Conservation (phyloP, 2,888 invertebrate species). For the Elegia similella region DNA sequence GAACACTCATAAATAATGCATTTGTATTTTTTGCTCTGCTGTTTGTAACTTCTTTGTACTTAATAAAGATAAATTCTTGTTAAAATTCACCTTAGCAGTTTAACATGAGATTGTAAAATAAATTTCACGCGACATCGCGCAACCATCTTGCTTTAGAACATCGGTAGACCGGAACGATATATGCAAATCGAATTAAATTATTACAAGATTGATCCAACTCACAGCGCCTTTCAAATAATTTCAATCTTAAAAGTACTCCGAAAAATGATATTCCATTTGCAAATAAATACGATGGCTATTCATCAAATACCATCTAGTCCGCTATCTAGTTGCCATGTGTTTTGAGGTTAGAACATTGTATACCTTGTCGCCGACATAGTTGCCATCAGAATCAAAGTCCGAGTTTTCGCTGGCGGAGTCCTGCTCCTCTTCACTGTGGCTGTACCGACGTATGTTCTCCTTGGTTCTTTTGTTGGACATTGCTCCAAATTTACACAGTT, state of each 20-base stretch:
- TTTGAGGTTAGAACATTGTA: conserved; percentile 57
- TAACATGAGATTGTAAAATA: no score
- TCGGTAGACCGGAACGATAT: background rate
- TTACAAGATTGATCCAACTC: no score
- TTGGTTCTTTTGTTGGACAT: conserved; percentile 75
- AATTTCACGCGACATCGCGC: background rate
- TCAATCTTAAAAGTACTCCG: no score
- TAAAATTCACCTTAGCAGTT: no score
- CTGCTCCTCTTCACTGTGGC: conserved; percentile 71
- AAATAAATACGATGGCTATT: background rate
- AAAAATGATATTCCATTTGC: background rate
- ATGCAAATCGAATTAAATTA: background rate
- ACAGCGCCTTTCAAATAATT: no score
- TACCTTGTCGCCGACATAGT: conserved; percentile 82
- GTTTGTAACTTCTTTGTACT: no score
- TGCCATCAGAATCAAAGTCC: conserved; percentile 73
- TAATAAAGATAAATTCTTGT: no score
- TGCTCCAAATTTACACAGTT: conserved; percentile 29
- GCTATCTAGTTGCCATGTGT: conserved; percentile 52
- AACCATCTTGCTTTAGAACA: background rate
- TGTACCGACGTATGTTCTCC: conserved; percentile 59
- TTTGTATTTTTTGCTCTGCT: no score
- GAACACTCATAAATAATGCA: no score
- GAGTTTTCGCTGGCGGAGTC: conserved; percentile 68
- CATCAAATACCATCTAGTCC: conserved; percentile 28